Evolutionary conservation across 2,113 vertebrate genomes (phyloP), one percentile per base, ranked within the genome.

Genomic region (Laticauda laticaudata): DNA sequence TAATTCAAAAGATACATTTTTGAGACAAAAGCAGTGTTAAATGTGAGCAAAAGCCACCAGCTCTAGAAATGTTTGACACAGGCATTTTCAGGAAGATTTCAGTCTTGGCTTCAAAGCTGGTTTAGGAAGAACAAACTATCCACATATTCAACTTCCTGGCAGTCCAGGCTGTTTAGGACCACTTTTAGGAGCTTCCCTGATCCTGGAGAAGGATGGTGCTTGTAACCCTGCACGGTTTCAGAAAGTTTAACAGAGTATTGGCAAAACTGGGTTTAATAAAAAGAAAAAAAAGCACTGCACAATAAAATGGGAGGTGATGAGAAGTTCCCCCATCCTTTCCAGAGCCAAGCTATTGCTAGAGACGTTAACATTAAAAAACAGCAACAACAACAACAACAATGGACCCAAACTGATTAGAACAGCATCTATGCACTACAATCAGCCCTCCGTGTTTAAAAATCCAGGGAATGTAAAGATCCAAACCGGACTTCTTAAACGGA

Each of bases 101-200:
- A 90, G 64, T 75, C 23, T 23, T 85, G 10, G 43, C 43, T 92
- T 57, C 26, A 45, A 90, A 15, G 34, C 29, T 93, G 59, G 56
- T 57, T 61, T 64, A 12, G 55, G 23, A 93, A 90, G 55, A 54
- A 61, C 45, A 54, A 23, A 10, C 9, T 43, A 18, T 24, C 14
- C 56, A 43, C 48, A 85, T 29, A 55, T 14, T 88, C 11, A 93
- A 93, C 88, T 90, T 93, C 75, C 48, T 54, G 81, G 81, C 90
- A 64, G 61, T 51, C 26, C 18, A 90, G 45, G 23, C 64, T 9
- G 4, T 64, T 43, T 24, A 23, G 34, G n/a, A 69, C 26, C 29
- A 69, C 59, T 64, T 18, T 29, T 5, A 24, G 15, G 5, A 89
- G 2, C 39, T 2, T 26, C 15, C 15, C 4, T 39, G 23, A 20